These are phyloP conservation scores for Bombus soroeensis DNA, from an alignment of 1,140 invertebrate genomes.

Conservation along the genomic window DNA sequence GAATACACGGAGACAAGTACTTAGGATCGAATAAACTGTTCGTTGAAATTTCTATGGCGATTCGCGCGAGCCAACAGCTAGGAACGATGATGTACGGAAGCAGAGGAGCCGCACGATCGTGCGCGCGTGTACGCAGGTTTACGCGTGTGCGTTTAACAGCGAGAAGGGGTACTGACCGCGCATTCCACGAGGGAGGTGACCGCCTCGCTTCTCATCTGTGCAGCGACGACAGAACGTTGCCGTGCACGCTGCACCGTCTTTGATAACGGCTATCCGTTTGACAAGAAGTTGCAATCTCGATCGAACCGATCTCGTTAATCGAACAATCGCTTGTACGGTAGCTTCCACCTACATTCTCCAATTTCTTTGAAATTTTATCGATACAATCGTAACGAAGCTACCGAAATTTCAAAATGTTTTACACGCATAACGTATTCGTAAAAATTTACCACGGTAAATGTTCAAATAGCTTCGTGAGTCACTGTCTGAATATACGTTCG, in stretches of 20 bases:
- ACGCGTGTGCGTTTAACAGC: conserved; percentile 45
- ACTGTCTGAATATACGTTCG: background rate
- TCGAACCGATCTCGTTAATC: too few species aligned
- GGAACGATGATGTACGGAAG: conserved; percentile 33
- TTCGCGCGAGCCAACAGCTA: background rate
- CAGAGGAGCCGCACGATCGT: background rate
- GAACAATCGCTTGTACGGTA: too few species aligned
- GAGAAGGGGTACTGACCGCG: conserved; percentile 75
- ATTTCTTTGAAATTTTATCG: too few species aligned
- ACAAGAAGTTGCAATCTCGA: background rate
- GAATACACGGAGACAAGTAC: background rate
- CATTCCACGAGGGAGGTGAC: conserved; percentile 76
- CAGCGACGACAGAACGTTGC: background rate
- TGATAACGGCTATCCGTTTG: background rate
- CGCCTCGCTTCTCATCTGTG: conserved; percentile 65
- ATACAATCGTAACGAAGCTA: too few species aligned
- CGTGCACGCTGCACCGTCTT: background rate
- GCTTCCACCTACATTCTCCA: too few species aligned
- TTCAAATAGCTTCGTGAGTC: background rate
- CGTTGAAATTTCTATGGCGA: background rate
- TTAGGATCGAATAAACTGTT: background rate
- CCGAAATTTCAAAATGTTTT: too few species aligned
- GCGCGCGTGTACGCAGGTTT: conserved; percentile 5
- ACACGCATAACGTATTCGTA: too few species aligned
- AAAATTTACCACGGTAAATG: background rate